Evolutionary conservation across 2,888 invertebrate species (phyloP).

Genomic region (Nephrocerus scutellatus): DNA sequence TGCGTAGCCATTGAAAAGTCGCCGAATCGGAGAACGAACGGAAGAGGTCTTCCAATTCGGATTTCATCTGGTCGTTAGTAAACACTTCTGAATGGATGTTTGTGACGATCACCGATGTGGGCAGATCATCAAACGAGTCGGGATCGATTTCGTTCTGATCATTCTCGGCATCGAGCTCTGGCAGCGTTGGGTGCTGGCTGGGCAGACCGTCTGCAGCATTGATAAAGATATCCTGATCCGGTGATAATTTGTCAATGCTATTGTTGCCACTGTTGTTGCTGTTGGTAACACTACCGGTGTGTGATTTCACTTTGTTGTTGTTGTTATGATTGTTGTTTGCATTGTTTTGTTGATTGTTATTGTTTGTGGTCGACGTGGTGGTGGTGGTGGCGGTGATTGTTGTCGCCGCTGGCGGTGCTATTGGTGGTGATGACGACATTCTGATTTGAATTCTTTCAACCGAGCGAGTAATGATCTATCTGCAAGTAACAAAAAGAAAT

Average conservation of each 20-base stretch:
- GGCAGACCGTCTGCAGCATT: slow-evolving; percentile 80
- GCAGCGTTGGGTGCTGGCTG: slow-evolving; percentile 73
- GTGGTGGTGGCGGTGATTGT: too few relatives aligned
- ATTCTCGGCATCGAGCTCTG: slow-evolving; percentile 59
- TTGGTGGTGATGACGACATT: too few relatives aligned
- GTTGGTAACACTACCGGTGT: slow-evolving; percentile 25
- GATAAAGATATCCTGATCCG: slow-evolving; percentile 71
- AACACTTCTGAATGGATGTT: slow-evolving; percentile 79
- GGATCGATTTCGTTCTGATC: slow-evolving; percentile 62
- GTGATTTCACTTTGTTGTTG: slow-evolving; percentile 34
- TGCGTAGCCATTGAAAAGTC: slow-evolving; percentile 91
- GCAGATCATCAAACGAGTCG: slow-evolving; percentile 73
- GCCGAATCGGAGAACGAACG: slow-evolving; percentile 71
- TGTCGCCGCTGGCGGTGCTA: too few relatives aligned
- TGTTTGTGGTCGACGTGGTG: too few relatives aligned
- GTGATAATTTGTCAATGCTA: slow-evolving; percentile 44
- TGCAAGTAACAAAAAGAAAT: too few relatives aligned
- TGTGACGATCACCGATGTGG: slow-evolving; percentile 83
- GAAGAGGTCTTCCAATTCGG: slow-evolving; percentile 79
- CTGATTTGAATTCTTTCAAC: too few relatives aligned
- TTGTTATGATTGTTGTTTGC: slow-evolving; percentile 28
- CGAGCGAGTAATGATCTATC: too few relatives aligned
- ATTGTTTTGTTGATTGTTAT: too few relatives aligned
- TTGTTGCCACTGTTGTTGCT: slow-evolving; percentile 32
- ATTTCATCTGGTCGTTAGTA: slow-evolving; percentile 56